A percentile compares a stretch with the other conserved stretches of the same genome.
Evolutionary conservation across 2,797 vertebrate genomes (phyloP).

Genomic region (Darevskia mixta): DNA sequence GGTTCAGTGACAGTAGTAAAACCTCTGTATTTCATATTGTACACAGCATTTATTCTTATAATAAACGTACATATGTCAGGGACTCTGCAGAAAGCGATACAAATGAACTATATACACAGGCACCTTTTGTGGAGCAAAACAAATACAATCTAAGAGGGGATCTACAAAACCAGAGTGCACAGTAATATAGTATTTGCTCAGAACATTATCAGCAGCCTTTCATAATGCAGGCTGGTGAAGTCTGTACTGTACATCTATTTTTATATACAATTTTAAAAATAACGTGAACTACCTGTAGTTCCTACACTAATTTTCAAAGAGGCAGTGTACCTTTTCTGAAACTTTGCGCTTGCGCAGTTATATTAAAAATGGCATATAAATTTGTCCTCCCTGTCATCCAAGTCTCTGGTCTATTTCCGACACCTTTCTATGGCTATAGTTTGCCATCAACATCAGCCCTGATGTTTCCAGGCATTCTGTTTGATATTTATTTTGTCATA

Average conservation of each 20-base stretch:
- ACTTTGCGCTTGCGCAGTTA: slow-evolving; percentile 70
- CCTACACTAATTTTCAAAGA: slow-evolving; percentile 75
- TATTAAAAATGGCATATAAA: slow-evolving; percentile 75
- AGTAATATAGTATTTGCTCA: slow-evolving; percentile 73
- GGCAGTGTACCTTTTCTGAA: slow-evolving; percentile 73
- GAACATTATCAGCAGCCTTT: slow-evolving; percentile 64
- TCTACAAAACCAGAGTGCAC: slow-evolving; percentile 74
- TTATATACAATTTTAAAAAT: slow-evolving; percentile 77
- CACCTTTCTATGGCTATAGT: slow-evolving; percentile 58
- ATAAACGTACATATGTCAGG: slow-evolving; percentile 69
- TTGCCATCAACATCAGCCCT: slow-evolving; percentile 69
- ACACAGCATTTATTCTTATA: slow-evolving; percentile 69
- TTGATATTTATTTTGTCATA: slow-evolving; percentile 77
- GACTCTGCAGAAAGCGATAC: slow-evolving; percentile 69
- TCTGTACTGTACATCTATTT: slow-evolving; percentile 76
- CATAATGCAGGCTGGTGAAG: slow-evolving; percentile 61
- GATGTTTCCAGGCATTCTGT: slow-evolving; percentile 63
- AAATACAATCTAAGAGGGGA: slow-evolving; percentile 61
- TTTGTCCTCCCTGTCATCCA: slow-evolving; percentile 58
- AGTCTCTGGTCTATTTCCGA: slow-evolving; percentile 45
- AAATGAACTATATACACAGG: slow-evolving; percentile 73
- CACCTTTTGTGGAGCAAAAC: slow-evolving; percentile 68
- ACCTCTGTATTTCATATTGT: slow-evolving; percentile 75
- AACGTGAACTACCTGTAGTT: slow-evolving; percentile 76
- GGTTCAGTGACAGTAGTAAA: slow-evolving; percentile 79